These are phyloP conservation scores for Tolypeutes matacus DNA, from an alignment of 2,797 vertebrate genomes.

Conservation along the genomic window DNA sequence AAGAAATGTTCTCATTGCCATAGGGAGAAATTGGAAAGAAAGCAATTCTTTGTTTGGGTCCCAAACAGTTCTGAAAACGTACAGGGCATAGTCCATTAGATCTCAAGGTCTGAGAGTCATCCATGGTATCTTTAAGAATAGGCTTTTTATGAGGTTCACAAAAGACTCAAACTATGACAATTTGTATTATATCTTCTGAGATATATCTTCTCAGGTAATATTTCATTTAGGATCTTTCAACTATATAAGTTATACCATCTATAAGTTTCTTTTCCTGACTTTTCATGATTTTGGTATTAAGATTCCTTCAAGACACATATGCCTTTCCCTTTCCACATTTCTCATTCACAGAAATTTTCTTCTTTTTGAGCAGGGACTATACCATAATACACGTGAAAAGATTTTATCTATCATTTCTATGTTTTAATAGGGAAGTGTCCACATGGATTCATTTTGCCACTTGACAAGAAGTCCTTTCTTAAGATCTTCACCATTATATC, in stretches of 20 bases:
- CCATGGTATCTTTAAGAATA: too few relatives aligned
- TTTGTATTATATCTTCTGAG: not conserved
- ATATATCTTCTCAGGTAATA: not conserved
- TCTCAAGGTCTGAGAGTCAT: too few relatives aligned
- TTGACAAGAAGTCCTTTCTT: not conserved
- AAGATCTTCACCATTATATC: constrained; percentile 8
- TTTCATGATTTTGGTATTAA: not conserved
- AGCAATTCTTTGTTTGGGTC: too few relatives aligned
- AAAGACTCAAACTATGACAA: too few relatives aligned
- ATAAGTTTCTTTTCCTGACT: constrained; percentile 20
- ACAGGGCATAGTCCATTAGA: too few relatives aligned
- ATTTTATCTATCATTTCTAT: not conserved
- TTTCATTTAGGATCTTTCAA: not conserved
- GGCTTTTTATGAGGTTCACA: too few relatives aligned
- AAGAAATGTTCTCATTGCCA: too few relatives aligned
- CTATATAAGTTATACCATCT: not conserved
- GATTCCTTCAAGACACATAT: not conserved
- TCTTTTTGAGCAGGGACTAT: not conserved
- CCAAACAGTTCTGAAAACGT: too few relatives aligned
- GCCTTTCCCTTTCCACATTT: not conserved
- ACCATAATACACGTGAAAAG: not conserved
- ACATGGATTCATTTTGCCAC: not conserved
- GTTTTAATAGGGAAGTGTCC: not conserved
- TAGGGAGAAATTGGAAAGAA: too few relatives aligned
- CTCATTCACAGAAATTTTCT: not conserved